A percentile compares a stretch with the other conserved stretches of the same genome.
phyloP scores from a whole-genome alignment of 2,888 invertebrate genomes.

The Tenthredo notha region DNA sequence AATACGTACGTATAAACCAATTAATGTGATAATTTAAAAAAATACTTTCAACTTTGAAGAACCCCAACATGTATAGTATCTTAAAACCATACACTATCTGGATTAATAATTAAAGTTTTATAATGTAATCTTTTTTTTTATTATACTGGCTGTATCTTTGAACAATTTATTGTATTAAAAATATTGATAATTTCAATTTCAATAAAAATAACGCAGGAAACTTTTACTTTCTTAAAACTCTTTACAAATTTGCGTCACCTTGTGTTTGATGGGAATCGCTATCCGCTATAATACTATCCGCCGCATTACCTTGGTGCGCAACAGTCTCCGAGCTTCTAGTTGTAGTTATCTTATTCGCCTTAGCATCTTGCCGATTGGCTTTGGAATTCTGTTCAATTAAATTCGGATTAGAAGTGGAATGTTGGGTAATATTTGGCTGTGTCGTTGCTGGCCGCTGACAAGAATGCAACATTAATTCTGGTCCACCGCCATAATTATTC shows the following conservation, averaged over 20 bases:
- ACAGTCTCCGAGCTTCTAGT: conserved; percentile 73
- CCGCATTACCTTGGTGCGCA: conserved; percentile 72
- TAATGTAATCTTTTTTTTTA: background rate
- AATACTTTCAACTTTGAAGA: conserved; percentile 55
- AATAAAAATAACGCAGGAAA: conserved; percentile 41
- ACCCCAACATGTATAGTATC: background rate
- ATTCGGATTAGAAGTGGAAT: conserved; percentile 75
- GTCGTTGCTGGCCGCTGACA: conserved; percentile 70
- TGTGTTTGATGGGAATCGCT: conserved; percentile 71
- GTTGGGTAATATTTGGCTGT: conserved; percentile 74
- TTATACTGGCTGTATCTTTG: conserved; percentile 47
- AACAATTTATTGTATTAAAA: conserved; percentile 42
- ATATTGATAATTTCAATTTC: conserved; percentile 42
- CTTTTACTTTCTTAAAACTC: conserved; percentile 1
- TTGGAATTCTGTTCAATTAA: conserved; percentile 71
- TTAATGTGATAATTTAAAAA: conserved; percentile 54
- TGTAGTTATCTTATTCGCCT: conserved; percentile 68
- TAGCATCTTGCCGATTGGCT: conserved; percentile 68
- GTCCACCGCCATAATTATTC: conserved; percentile 94
- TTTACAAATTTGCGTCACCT: conserved; percentile 66
- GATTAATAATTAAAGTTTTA: conserved; percentile 24
- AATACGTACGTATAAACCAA: conserved; percentile 46
- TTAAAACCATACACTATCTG: background rate
- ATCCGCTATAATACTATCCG: conserved; percentile 71
- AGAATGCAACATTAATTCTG: conserved; percentile 83